These are phyloP conservation scores for Albula goreensis DNA, from an alignment of 2,113 vertebrate genomes.

Conservation along the genomic window DNA sequence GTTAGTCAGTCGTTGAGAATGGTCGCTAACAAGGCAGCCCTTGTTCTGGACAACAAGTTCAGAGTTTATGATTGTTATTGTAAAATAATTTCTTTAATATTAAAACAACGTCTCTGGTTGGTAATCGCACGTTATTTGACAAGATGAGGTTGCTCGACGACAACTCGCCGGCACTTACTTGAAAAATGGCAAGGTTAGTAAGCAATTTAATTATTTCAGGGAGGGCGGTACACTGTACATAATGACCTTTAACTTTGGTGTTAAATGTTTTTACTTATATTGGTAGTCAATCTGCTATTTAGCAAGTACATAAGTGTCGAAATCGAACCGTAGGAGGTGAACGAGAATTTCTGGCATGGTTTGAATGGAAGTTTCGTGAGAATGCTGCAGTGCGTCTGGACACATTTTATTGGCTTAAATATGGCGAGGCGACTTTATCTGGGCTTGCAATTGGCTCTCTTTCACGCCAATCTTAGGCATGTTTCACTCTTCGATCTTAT, in stretches of 20 bases:
- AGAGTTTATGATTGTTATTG: neutral
- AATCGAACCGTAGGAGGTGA: neutral
- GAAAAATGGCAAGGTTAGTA: neutral
- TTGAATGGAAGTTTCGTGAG: neutral
- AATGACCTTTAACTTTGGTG: neutral
- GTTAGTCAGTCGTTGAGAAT: neutral
- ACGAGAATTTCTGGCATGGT: neutral
- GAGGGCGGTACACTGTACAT: neutral
- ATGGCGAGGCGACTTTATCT: neutral
- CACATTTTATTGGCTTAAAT: neutral
- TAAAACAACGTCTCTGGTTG: neutral
- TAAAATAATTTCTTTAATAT: neutral
- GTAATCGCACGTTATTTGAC: neutral
- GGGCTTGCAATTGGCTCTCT: neutral
- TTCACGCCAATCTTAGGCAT: neutral
- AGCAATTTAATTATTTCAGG: too few species aligned
- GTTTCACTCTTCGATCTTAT: neutral
- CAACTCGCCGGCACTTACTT: neutral
- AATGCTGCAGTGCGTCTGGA: neutral
- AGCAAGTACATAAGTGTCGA: neutral
- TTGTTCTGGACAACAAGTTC: too few species aligned
- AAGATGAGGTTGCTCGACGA: neutral
- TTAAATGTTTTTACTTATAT: neutral
- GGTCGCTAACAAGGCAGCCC: too few species aligned
- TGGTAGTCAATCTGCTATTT: neutral